These are phyloP conservation scores for Crax fasciolata DNA, from an alignment of 2,797 vertebrate genomes.

Conservation along the genomic window DNA sequence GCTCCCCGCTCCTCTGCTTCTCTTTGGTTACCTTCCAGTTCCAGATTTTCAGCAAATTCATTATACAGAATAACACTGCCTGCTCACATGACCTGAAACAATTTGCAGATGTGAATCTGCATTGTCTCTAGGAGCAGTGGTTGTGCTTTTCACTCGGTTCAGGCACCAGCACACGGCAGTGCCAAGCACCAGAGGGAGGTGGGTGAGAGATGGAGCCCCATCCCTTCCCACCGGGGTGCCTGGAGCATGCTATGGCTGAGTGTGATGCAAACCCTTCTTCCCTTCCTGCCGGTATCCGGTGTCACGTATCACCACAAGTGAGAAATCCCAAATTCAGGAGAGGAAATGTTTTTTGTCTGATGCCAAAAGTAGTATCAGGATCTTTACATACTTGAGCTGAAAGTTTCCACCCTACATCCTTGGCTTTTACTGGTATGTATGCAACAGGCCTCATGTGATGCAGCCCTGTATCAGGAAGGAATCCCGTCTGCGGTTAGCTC, in stretches of 20 bases:
- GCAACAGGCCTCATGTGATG: not conserved
- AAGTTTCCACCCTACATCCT: not conserved
- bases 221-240: not conserved
- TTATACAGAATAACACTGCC: not conserved
- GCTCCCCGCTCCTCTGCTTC: conserved; percentile 16
- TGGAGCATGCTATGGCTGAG: fast-evolving
- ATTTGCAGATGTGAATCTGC: not conserved
- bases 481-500: not conserved
- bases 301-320: not conserved
- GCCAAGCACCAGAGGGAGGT: not conserved
- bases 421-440: fast-evolving
- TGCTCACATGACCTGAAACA: not conserved
- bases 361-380: not conserved
- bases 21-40: conserved; percentile 17
- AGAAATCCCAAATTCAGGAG: not conserved
- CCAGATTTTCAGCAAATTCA: not conserved
- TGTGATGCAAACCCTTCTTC: not conserved
- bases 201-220: fast-evolving
- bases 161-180: not conserved
- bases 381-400: not conserved
- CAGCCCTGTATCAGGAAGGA: not conserved
- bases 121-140: not conserved
- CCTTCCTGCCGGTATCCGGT: not conserved
- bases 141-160: fast-evolving
- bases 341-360: not conserved